Percentiles rank a stretch among this genome's conserved stretches.
These are phyloP conservation scores for Hemicentrotus pulcherrimus DNA, from an alignment of 35 echinoderm and acorn worm genomes.

Conservation along the genomic window DNA sequence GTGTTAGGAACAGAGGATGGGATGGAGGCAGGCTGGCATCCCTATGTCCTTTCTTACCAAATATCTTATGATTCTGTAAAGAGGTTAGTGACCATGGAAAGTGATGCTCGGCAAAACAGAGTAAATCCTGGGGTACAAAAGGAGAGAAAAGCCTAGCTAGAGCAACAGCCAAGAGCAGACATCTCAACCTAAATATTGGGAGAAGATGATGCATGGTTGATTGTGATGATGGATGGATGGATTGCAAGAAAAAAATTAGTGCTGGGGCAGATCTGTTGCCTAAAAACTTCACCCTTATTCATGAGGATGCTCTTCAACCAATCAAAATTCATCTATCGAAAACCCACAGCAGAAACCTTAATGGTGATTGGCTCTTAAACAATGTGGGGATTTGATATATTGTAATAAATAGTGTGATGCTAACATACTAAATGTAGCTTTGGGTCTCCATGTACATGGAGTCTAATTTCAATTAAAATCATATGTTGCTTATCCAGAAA, in stretches of 20 bases:
- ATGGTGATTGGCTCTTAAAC: too few relatives aligned
- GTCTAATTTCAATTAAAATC: too few relatives aligned
- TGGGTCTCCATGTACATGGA: too few relatives aligned
- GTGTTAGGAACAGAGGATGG: background rate
- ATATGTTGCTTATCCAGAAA: background rate
- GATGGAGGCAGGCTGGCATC: background rate
- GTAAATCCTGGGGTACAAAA: background rate
- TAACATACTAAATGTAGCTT: too few relatives aligned
- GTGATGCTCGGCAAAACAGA: background rate
- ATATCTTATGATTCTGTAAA: background rate
- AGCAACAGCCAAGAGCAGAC: constrained; percentile 8
- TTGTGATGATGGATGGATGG: background rate
- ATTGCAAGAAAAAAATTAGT: background rate
- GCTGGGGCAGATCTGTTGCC: too few relatives aligned
- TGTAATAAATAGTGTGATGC: too few relatives aligned
- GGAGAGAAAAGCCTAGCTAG: background rate
- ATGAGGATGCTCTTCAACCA: too few relatives aligned
- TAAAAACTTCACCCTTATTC: too few relatives aligned
- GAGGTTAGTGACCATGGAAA: background rate
- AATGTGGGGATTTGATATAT: too few relatives aligned
- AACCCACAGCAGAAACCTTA: too few relatives aligned
- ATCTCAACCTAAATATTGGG: background rate
- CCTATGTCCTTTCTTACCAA: background rate
- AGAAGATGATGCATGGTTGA: background rate
- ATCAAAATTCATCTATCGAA: too few relatives aligned